These are phyloP conservation scores for Rattus norvegicus DNA, from an alignment of 2,113 vertebrate genomes.

Conservation along the genomic window GRCr8 NC_086037.1:71374501-71375000, in stretches of 20 bases:
- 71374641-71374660: not conserved
- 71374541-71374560: not conserved
- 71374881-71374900: not conserved
- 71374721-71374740: not conserved
- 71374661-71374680: not conserved
- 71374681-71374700: not conserved
- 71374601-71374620: not conserved
- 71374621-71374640: not conserved
- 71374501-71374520: rapidly evolving
- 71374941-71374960: not conserved
- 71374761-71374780: not conserved
- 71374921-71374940: not conserved
- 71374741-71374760: not conserved
- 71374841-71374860: not conserved
- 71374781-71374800: not conserved
- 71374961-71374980: not conserved
- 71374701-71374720: not conserved
- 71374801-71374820: too few species aligned
- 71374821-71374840: not conserved
- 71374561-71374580: not conserved
- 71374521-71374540: rapidly evolving
- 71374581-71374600: not conserved
- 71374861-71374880: not conserved
- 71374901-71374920: not conserved
- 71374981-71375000: not conserved